A percentile compares a stretch with the other conserved stretches of the same genome.
Evolutionary conservation across 2,888 invertebrate species (phyloP).

Genomic region (Alsophila aescularia): DNA sequence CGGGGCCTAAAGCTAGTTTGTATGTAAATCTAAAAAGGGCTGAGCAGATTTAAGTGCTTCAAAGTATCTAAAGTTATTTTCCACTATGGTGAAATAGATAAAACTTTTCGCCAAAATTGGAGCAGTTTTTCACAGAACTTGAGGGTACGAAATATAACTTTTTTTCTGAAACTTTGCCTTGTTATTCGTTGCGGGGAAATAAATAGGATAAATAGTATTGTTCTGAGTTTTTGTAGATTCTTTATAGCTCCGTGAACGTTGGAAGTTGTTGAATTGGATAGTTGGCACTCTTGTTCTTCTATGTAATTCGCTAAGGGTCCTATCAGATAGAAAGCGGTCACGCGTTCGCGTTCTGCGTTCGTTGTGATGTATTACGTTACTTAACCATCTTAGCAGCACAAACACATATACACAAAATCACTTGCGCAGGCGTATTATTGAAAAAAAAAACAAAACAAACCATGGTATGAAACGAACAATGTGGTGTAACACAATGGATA

Average conservation of each 20-base stretch:
- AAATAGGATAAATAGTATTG: conserved; percentile 32
- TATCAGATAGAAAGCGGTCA: no score
- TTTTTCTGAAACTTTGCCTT: conserved; percentile 25
- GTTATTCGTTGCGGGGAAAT: conserved; percentile 34
- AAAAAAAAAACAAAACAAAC: no score
- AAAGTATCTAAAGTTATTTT: neutral
- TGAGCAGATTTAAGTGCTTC: neutral
- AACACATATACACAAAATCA: no score
- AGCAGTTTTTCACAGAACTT: conserved; percentile 28
- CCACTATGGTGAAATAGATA: neutral
- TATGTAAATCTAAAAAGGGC: no score
- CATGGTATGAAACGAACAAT: no score
- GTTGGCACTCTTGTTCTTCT: conserved; percentile 11
- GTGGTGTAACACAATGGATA: no score
- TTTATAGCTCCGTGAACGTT: conserved; percentile 4
- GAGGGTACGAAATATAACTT: conserved; percentile 35
- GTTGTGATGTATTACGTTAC: neutral
- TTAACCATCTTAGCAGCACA: no score
- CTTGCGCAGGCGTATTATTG: no score
- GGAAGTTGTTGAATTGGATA: conserved; percentile 24
- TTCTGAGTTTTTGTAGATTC: conserved; percentile 2
- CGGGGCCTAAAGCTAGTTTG: no score
- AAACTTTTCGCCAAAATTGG: conserved; percentile 27
- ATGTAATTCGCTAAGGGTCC: conserved; percentile 11
- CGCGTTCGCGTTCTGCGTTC: neutral